A percentile compares a stretch with the other conserved stretches of the same genome.
Conservation (phyloP, 53 echinoderm and acorn worm genomes). For the Holothuria leucospilota region DNA sequence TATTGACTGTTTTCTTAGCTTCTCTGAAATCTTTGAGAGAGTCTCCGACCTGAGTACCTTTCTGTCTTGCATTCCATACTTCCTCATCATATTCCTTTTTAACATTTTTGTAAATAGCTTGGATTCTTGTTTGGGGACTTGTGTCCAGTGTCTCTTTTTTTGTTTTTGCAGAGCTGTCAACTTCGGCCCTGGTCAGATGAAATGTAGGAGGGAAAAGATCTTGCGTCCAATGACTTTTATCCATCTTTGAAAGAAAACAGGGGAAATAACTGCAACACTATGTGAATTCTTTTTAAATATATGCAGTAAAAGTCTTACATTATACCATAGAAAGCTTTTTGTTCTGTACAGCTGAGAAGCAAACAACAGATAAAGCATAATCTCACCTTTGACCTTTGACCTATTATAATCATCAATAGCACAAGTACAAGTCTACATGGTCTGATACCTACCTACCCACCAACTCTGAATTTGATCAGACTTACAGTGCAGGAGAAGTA, state of each 20-base stretch:
- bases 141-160: background rate
- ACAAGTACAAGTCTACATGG: too few relatives aligned
- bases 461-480: too few relatives aligned
- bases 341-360: too few relatives aligned
- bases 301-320: too few relatives aligned
- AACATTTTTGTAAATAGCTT: conserved; percentile 25
- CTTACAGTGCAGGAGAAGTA: too few relatives aligned
- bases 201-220: conserved; percentile 25
- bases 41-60: conserved; percentile 34
- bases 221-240: conserved; percentile 11
- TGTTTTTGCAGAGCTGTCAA: background rate
- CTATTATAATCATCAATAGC: too few relatives aligned
- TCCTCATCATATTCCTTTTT: conserved; percentile 35
- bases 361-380: too few relatives aligned
- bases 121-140: conserved; percentile 28
- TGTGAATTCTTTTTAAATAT: too few relatives aligned
- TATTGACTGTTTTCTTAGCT: background rate
- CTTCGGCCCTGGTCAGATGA: conserved; percentile 13
- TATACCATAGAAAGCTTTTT: too few relatives aligned
- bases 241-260: background rate
- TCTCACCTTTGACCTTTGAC: too few relatives aligned
- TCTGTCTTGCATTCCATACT: conserved; percentile 42
- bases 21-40: background rate
- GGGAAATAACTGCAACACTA: too few relatives aligned
- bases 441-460: too few relatives aligned